Evolutionary conservation across 1,140 invertebrate genomes (phyloP).

Genomic region (Paraescarpia echinospica): DNA sequence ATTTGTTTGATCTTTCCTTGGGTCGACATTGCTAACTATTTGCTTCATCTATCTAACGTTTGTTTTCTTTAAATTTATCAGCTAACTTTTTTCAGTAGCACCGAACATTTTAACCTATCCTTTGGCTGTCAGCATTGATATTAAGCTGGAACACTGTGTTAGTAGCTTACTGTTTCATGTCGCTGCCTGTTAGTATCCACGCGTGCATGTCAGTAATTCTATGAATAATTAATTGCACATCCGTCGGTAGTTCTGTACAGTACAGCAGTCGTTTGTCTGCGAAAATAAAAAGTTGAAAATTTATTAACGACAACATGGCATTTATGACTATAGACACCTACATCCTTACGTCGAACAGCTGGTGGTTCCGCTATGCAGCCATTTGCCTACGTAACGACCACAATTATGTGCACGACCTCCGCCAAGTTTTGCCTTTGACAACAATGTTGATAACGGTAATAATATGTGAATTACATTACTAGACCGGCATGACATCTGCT

Average conservation of each 20-base stretch:
- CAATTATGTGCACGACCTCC: no score
- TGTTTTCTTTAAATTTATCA: background rate
- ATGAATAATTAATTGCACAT: background rate
- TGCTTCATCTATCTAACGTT: background rate
- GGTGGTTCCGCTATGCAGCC: no score
- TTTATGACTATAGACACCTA: no score
- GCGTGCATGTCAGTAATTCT: background rate
- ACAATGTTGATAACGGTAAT: no score
- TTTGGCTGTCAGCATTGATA: background rate
- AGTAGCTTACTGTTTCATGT: background rate
- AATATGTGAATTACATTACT: no score
- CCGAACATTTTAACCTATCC: background rate
- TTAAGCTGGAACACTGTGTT: background rate
- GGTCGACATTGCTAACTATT: background rate
- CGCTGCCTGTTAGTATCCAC: background rate
- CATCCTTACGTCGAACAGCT: no score
- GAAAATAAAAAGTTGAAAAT: background rate
- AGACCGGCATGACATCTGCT: no score
- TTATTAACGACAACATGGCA: background rate
- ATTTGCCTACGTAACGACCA: no score
- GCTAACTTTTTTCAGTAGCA: background rate
- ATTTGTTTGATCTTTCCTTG: background rate
- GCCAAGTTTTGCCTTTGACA: no score
- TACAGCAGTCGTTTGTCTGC: background rate
- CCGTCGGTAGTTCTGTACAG: background rate